Percentiles rank a stretch among this genome's conserved stretches.
phyloP scores from a whole-genome alignment of 2,113 vertebrate species.

The Odocoileus hemionus region DNA sequence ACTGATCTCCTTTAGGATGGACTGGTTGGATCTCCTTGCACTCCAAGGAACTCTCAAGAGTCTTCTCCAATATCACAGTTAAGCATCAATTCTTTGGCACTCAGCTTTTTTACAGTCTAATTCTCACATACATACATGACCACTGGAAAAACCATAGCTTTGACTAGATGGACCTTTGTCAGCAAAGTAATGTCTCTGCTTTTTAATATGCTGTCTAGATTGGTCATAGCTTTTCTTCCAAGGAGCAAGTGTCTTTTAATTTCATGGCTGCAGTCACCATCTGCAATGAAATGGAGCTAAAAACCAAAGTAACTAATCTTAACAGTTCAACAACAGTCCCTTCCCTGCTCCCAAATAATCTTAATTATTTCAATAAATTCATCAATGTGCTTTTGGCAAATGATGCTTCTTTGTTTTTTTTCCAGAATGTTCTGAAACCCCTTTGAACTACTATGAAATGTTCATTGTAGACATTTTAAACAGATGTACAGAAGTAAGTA shows the following conservation, averaged over 20 bases:
- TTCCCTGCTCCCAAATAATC: neutral
- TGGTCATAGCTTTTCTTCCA: neutral
- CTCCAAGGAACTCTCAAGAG: neutral
- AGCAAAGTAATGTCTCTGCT: neutral
- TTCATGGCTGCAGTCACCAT: neutral
- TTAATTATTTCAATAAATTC: neutral
- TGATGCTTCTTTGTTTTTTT: neutral
- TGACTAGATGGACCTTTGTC: neutral
- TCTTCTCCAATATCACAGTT: neutral
- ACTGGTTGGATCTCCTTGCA: neutral
- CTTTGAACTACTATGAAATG: neutral
- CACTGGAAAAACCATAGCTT: neutral
- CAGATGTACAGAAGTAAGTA: neutral
- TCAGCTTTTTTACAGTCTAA: neutral
- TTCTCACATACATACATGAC: neutral
- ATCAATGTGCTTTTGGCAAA: neutral
- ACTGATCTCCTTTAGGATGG: neutral
- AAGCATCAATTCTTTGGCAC: neutral
- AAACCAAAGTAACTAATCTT: neutral
- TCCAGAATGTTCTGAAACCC: neutral
- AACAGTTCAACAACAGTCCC: neutral
- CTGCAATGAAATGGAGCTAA: neutral
- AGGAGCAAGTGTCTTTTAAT: neutral
- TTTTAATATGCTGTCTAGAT: neutral
- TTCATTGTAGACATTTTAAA: neutral